These are phyloP conservation scores for Erethizon dorsatum DNA, from an alignment of 2,797 vertebrate species.

Conservation along the genomic window DNA sequence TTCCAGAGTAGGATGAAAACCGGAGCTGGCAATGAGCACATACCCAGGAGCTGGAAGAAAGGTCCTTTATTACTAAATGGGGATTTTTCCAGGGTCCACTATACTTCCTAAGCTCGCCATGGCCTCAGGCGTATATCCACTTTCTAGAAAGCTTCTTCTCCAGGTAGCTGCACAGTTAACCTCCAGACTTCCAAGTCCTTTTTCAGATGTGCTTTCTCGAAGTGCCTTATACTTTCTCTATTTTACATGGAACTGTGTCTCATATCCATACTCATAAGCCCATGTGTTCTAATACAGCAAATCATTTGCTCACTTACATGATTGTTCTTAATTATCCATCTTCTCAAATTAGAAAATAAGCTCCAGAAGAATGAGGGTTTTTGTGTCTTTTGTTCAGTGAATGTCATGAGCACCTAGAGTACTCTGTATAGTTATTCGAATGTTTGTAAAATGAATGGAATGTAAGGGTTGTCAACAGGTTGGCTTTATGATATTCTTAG, in stretches of 20 bases:
- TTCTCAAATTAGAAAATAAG: neutral
- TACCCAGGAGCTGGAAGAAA: neutral
- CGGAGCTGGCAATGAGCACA: fast-evolving
- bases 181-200: neutral
- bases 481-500: neutral
- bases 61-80: neutral
- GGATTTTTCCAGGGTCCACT: neutral
- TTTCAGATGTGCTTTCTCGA: neutral
- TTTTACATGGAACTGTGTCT: neutral
- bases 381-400: neutral
- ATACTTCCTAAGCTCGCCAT: fast-evolving
- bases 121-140: neutral
- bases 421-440: neutral
- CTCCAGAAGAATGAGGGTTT: neutral
- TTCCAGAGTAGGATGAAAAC: neutral
- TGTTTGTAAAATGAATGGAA: neutral
- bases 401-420: neutral
- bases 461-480: neutral
- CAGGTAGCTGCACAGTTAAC: neutral
- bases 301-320: neutral
- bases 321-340: neutral
- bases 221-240: neutral
- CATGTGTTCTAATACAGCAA: no score
- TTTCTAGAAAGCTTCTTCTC: neutral
- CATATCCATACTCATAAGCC: neutral